A percentile compares a stretch with the other conserved stretches of the same genome.
phyloP scores from a whole-genome alignment of 2,888 invertebrate species.

The Cancer borealis region DNA sequence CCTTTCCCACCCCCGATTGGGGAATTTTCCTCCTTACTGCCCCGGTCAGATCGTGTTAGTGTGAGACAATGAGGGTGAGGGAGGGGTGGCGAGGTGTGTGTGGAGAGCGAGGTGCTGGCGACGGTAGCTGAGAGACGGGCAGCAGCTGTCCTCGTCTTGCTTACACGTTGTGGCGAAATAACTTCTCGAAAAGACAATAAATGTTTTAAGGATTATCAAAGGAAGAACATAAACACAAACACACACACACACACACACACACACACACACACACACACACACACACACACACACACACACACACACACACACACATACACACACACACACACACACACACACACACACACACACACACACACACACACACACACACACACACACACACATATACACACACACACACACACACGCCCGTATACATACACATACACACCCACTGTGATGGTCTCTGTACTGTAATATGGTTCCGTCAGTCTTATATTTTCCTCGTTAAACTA shows the following conservation, averaged over 20 bases:
- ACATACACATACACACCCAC: not conserved
- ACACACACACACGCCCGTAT: not conserved
- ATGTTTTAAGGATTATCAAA: not conserved
- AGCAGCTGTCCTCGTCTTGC: not conserved
- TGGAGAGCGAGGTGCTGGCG: too few relatives aligned
- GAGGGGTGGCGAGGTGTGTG: not conserved
- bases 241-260: not conserved
- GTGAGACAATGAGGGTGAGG: conserved; percentile 57
- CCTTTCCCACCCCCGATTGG: conserved; percentile 59
- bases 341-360: not conserved
- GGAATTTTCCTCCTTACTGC: conserved; percentile 71
- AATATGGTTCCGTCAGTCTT: not conserved
- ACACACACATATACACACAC: conserved; percentile 42
- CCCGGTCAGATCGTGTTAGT: conserved; percentile 68
- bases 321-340: conserved; percentile 46
- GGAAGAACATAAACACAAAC: not conserved
- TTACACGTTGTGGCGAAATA: not conserved
- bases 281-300: not conserved
- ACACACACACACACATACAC: not conserved
- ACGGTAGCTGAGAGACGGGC: not conserved
- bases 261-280: conserved; percentile 47
- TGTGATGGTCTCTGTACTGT: too few relatives aligned
- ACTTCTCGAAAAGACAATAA: not conserved
- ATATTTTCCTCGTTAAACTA: not conserved
- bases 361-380: not conserved